Evolutionary conservation across 1,140 invertebrate species (phyloP).

Genomic region (Chelonus insularis): DNA sequence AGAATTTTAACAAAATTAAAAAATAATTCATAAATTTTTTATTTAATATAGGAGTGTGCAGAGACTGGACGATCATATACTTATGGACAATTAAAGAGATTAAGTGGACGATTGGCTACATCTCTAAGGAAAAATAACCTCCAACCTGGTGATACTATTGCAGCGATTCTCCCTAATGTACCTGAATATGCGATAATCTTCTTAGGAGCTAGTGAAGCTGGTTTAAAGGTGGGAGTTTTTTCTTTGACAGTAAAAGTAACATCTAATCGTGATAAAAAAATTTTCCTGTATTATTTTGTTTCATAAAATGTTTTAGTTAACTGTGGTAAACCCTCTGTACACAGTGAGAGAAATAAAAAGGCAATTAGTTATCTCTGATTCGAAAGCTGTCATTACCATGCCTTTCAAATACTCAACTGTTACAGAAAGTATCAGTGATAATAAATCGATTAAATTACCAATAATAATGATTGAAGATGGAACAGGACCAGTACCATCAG

Average conservation of each 20-base stretch:
- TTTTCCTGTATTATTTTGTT: no score
- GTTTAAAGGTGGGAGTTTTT: conserved; percentile 60
- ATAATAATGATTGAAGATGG: conserved; percentile 59
- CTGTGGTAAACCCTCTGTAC: conserved; percentile 30
- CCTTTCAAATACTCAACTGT: conserved; percentile 57
- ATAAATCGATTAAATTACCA: conserved; percentile 58
- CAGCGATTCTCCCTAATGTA: conserved; percentile 70
- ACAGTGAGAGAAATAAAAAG: conserved; percentile 69
- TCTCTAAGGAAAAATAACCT: conserved; percentile 68
- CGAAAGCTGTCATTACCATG: conserved; percentile 68
- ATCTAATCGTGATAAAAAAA: no score
- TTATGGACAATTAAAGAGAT: conserved; percentile 65
- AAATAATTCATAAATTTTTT: neutral
- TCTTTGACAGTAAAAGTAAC: no score
- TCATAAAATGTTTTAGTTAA: no score
- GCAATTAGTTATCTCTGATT: conserved; percentile 68
- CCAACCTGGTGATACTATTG: conserved; percentile 68
- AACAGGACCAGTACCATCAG: conserved; percentile 54
- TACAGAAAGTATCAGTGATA: conserved; percentile 50
- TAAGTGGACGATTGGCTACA: conserved; percentile 66
- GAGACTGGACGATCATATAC: conserved; percentile 69
- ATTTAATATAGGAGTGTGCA: conserved; percentile 64
- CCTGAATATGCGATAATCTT: conserved; percentile 71
- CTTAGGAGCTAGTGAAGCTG: conserved; percentile 69
- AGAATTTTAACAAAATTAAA: no score